Evolutionary conservation across 2,888 invertebrate species (phyloP).

Genomic region (Oeneis ivallda): DNA sequence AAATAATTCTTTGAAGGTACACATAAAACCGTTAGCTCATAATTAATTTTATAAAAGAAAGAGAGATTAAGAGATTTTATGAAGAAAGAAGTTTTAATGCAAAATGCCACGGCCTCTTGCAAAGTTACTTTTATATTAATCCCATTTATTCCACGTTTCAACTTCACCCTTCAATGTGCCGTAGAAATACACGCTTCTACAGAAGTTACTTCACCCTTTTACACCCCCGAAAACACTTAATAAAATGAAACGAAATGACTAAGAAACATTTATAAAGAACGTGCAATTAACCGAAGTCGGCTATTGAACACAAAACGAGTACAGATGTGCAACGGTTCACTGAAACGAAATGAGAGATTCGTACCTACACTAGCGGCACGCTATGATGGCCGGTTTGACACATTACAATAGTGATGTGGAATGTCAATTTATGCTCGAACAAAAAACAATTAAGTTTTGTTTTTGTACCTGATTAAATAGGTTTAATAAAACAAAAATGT

Average conservation of each 20-base stretch:
- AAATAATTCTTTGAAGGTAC: too few relatives aligned
- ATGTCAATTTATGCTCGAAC: too few relatives aligned
- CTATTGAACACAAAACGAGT: constrained; percentile 39
- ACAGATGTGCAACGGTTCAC: neutral
- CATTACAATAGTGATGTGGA: too few relatives aligned
- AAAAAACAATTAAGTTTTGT: too few relatives aligned
- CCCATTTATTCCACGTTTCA: constrained; percentile 15
- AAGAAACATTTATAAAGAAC: constrained; percentile 41
- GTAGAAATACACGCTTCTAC: constrained; percentile 19
- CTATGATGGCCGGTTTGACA: too few relatives aligned
- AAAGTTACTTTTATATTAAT: constrained; percentile 18
- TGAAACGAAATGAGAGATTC: neutral
- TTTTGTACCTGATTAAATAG: too few relatives aligned
- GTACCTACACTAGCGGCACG: too few relatives aligned
- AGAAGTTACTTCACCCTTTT: constrained; percentile 17
- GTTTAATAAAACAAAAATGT: too few relatives aligned
- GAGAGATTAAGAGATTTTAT: neutral
- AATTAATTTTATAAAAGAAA: neutral
- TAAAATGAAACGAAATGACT: constrained; percentile 43
- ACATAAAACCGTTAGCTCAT: neutral
- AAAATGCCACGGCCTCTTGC: constrained; percentile 14
- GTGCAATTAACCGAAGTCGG: constrained; percentile 45
- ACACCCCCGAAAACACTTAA: constrained; percentile 38
- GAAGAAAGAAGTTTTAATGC: constrained; percentile 11
- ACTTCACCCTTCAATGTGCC: constrained; percentile 20